Evolutionary conservation across 2,113 vertebrate genomes (phyloP), one percentile per base, ranked within the genome.

Genomic region (Phoxinus phoxinus): DNA sequence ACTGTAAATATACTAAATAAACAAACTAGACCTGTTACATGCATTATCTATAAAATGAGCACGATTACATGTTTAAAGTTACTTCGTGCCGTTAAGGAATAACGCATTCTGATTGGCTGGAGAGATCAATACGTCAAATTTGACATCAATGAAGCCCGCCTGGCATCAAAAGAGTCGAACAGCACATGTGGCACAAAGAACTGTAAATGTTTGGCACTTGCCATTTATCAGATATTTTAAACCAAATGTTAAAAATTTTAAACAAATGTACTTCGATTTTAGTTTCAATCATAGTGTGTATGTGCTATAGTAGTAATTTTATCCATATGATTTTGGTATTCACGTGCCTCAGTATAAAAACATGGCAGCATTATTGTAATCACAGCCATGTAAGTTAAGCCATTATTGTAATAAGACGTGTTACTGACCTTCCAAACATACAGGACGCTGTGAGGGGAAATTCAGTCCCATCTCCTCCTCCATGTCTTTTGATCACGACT

Each of bases 351-450:
- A 25, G 10, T 25, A 0, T 8, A 73, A 25, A 10, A 25, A n/a
- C 32, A 37, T 37, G 8, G 9, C 3, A 41, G 35, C 0, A 37
- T 11, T 69, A 10, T 23, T 23, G 11, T 12, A 12, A 46, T 46
- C 17, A 51, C 48, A 25, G 5, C 19, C 59, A 32, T 67, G 27
- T 7, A 67, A 53, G 2, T 53, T 53, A 56, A 72, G 10, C 21
- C 37, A 74, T 46, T 13, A 48, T 71, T 71, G 27, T 71, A n/a
- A 61, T 17, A 79, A 59, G 53, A 76, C 4, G 73, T 76, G 15
- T 76, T 30, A 3, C 94, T 94, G 89, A 98, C 97, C 97, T 96
- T 93, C 97, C 97, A 92, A 98, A 97, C 1, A 96, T 90, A 86
- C 96, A 98, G 2, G 96, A 87, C 21, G 95, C 93, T 56, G 95